Conservation (phyloP, 2,888 invertebrate species). For the Lycia hirtaria region DNA sequence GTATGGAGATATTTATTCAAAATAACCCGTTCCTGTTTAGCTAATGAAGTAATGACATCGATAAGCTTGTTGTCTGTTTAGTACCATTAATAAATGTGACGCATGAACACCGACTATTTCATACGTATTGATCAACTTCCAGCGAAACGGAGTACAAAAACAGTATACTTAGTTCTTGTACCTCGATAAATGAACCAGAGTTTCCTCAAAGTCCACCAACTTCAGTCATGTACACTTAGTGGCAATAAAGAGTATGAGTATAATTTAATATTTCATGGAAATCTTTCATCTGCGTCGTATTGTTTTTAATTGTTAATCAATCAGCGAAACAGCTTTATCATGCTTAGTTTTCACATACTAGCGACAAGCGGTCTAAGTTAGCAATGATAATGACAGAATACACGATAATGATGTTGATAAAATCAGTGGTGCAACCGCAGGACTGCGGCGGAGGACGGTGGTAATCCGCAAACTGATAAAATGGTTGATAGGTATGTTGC, state of each 20-base stretch:
- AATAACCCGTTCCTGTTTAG: constrained; percentile 38
- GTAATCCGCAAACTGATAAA: constrained; percentile 35
- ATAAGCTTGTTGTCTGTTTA: constrained; percentile 38
- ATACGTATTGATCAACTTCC: constrained; percentile 9
- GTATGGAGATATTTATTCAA: constrained; percentile 22
- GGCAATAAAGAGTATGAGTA: no score
- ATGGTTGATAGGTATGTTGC: constrained; percentile 10
- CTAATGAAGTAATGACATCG: constrained; percentile 38
- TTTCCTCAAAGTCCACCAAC: neutral
- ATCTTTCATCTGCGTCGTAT: neutral
- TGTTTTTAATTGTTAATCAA: constrained; percentile 1
- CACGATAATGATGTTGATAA: neutral
- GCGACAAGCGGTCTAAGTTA: neutral
- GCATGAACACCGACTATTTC: constrained; percentile 18
- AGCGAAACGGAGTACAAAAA: constrained; percentile 5
- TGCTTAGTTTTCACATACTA: neutral
- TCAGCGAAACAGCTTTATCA: constrained; percentile 5
- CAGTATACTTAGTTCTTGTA: neutral
- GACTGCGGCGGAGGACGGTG: constrained; percentile 28
- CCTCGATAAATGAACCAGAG: neutral
- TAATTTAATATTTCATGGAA: constrained; percentile 6
- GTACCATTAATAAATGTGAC: constrained; percentile 34
- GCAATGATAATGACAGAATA: neutral
- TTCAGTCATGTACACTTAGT: no score
- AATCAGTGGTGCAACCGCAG: constrained; percentile 12